These are phyloP conservation scores for Heliornis fulica DNA, from an alignment of 2,113 vertebrate genomes.

Conservation along the genomic window DNA sequence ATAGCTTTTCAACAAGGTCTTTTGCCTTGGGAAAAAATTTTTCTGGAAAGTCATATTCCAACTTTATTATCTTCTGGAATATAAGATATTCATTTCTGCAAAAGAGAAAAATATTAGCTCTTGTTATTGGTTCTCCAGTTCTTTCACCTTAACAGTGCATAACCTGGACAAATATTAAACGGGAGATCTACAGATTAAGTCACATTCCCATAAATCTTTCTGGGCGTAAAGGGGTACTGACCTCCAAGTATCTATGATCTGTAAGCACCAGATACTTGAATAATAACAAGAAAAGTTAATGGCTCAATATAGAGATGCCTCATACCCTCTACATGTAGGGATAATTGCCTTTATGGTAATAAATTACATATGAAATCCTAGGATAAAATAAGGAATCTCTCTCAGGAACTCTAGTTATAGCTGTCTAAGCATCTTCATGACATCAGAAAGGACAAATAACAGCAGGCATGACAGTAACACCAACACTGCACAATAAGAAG, in stretches of 20 bases:
- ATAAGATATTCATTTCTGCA: conserved; percentile 98
- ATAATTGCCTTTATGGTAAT: background rate
- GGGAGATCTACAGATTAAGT: background rate
- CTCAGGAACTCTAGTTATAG: background rate
- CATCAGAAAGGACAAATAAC: background rate
- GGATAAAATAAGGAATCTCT: background rate
- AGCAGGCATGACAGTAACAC: background rate
- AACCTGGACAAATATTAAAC: background rate
- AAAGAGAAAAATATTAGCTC: conserved; percentile 30
- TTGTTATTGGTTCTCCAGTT: background rate
- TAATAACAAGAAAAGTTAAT: background rate
- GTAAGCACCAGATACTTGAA: background rate
- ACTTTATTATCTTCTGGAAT: conserved; percentile 99
- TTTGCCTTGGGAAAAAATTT: conserved; percentile 99
- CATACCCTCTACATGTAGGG: background rate
- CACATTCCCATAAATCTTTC: background rate
- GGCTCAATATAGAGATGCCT: background rate
- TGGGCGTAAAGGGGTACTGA: background rate
- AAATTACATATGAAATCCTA: background rate
- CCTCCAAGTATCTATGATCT: background rate
- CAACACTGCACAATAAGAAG: background rate
- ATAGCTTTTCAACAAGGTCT: conserved; percentile 93
- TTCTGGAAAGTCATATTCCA: conserved; percentile 99
- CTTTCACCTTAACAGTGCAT: background rate
- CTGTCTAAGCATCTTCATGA: background rate